These are phyloP conservation scores for Gymnocephalus cernua DNA, from an alignment of 2,113 vertebrate species.

Conservation along the genomic window DNA sequence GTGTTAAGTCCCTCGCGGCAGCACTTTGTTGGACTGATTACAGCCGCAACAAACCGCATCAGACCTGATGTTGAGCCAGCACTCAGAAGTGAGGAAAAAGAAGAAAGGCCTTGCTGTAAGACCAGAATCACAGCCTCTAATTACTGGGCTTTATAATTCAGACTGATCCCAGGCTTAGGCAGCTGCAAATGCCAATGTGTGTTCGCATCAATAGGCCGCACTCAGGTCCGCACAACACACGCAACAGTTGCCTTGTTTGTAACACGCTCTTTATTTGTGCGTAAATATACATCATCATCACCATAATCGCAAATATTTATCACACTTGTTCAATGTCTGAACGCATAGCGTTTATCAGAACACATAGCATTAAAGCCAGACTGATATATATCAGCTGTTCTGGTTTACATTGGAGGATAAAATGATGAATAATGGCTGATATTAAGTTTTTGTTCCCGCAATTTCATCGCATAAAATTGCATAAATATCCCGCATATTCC, in stretches of 20 bases:
- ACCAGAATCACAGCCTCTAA: constrained; percentile 68
- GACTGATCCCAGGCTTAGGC: constrained; percentile 75
- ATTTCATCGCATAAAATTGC: no score
- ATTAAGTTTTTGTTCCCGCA: no score
- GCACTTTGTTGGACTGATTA: no score
- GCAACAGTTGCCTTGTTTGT: constrained; percentile 35
- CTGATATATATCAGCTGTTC: not conserved
- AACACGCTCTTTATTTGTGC: constrained; percentile 34
- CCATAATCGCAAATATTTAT: constrained; percentile 10
- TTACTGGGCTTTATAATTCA: constrained; percentile 76
- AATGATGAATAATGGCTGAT: not conserved
- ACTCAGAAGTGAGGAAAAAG: constrained; percentile 31
- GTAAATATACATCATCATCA: constrained; percentile 10
- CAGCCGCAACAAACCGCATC: no score
- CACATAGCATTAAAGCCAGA: not conserved
- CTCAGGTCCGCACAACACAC: constrained; percentile 53
- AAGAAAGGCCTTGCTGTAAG: constrained; percentile 31
- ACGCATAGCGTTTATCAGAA: not conserved
- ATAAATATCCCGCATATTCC: no score
- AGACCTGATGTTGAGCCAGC: constrained; percentile 20
- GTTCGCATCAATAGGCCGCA: constrained; percentile 47
- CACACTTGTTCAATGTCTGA: not conserved
- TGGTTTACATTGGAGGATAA: not conserved
- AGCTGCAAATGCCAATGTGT: constrained; percentile 74
- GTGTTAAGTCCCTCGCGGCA: no score